A percentile compares a stretch with the other conserved stretches of the same genome.
phyloP scores from a whole-genome alignment of 2,888 invertebrate species.

The Lasioglossum zephyrum region DNA sequence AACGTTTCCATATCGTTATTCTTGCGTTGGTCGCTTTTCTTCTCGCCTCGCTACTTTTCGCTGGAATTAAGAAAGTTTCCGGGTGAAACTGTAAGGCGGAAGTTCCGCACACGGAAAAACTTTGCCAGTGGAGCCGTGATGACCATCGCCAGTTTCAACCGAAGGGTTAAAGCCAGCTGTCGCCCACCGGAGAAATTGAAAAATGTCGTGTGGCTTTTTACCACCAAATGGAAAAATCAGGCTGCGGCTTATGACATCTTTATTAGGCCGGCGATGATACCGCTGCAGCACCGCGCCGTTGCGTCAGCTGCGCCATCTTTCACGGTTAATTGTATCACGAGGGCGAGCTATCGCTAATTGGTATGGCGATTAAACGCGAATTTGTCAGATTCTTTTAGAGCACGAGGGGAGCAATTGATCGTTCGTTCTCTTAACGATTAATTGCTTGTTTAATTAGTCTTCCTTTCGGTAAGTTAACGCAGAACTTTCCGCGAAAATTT shows the following conservation, averaged over 20 bases:
- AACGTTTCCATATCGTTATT: slow-evolving; percentile 57
- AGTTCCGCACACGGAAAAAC: slow-evolving; percentile 50
- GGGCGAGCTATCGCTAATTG: background rate
- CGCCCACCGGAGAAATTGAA: slow-evolving; percentile 58
- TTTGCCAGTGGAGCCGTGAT: slow-evolving; percentile 55
- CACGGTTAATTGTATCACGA: slow-evolving; percentile 10
- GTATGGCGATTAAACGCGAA: slow-evolving; percentile 4
- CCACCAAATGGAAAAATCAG: slow-evolving; percentile 33
- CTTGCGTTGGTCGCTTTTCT: slow-evolving; percentile 42
- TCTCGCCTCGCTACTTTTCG: slow-evolving; percentile 28
- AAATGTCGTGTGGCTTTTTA: slow-evolving; percentile 28
- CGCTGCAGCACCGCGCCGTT: background rate
- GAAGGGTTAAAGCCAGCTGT: slow-evolving; percentile 61
- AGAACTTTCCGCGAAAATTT: background rate
- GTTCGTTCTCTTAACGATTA: slow-evolving; percentile 8
- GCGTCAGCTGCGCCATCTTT: slow-evolving; percentile 12
- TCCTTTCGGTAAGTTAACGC: background rate
- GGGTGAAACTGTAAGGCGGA: slow-evolving; percentile 51
- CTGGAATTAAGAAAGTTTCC: slow-evolving; percentile 67
- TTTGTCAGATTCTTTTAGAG: slow-evolving; percentile 11
- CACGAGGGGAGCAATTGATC: background rate
- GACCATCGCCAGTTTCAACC: slow-evolving; percentile 59
- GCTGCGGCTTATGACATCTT: slow-evolving; percentile 31
- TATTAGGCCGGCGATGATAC: slow-evolving; percentile 20
- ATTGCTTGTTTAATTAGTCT: slow-evolving; percentile 13